Base-by-base conservation (phyloP, 2,797 vertebrate species). In the Rhyacichthys aspro region DNA sequence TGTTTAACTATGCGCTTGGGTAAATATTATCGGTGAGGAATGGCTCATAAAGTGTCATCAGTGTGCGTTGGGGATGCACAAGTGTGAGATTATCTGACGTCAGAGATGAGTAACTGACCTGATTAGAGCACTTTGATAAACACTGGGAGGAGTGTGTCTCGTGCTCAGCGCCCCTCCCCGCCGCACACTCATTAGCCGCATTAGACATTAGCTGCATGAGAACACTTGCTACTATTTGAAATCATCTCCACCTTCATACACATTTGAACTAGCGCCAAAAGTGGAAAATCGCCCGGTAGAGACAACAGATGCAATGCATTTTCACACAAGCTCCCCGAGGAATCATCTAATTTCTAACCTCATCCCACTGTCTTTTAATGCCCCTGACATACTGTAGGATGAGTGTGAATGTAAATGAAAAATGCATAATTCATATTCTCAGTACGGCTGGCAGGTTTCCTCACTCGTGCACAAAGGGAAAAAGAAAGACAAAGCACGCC, bases 81-180 rank as follows among this genome's bases (percentile, higher is more conserved):
- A 79, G 78, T 85, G 85, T 82, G 81, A 81, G 84, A 85, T 83
- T 78, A 79, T 41, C 47, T 87, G 88, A 88, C 78, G 81, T 89
- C 81, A 85, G 81, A 86, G 73, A 84, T 81, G 84, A 86, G 83
- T 70, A 75, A 83, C 76, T 82, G 87, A 88, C 84, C 84, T 87
- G 85, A 86, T 88, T 86, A 87, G 79, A 81, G 79, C 80, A 81
- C 79, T 87, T 78, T 83, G 83, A 86, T 83, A 83, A 89, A 87
- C 83, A 81, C 69, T 55, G 72, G 67, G 66, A 74, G 75, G 78
- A 72, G 74, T 73, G 79, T 83, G 74, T 77, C 84, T 83, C 78
- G 55, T 7, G 8, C 74, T 74, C 70, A 66, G 75, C 61, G 72
- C 72, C 68, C 69, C 78, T 69, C 64, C 45, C 62, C 63, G 47